Conservation (phyloP, 2,888 invertebrate genomes). For the Pseudococcus jackbeardsleyi region DNA sequence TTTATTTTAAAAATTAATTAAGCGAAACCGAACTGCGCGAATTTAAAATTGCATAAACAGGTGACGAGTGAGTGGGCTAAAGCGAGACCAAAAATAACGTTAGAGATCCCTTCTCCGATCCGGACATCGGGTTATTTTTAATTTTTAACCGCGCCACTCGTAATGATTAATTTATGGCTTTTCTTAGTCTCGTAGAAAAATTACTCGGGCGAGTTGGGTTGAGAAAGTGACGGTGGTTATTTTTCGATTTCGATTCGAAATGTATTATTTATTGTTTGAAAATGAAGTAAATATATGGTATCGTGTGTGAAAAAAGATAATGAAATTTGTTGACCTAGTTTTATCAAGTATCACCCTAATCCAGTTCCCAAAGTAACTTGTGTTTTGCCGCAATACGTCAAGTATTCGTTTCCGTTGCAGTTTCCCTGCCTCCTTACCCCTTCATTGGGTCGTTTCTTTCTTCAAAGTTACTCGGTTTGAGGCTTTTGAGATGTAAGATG, state of each 20-base stretch:
- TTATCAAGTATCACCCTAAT: constrained; percentile 40
- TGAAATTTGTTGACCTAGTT: constrained; percentile 42
- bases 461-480: background rate
- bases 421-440: background rate
- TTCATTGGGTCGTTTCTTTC: background rate
- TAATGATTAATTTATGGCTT: constrained; percentile 26
- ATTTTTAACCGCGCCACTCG: background rate
- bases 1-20: constrained; percentile 25
- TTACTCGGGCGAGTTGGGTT: background rate
- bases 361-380: constrained; percentile 25
- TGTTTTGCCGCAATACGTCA: constrained; percentile 44
- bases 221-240: background rate
- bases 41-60: constrained; percentile 41
- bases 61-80: constrained; percentile 41
- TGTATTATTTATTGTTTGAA: background rate
- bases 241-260: background rate
- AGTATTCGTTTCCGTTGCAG: constrained; percentile 11
- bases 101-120: background rate
- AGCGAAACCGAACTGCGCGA: background rate
- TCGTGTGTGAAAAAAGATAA: constrained; percentile 15
- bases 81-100: constrained; percentile 9
- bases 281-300: background rate
- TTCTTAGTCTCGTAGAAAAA: background rate
- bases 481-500: background rate
- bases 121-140: constrained; percentile 39